Base-by-base conservation (phyloP, 1,140 invertebrate species). In the Bombus terrestris region DNA sequence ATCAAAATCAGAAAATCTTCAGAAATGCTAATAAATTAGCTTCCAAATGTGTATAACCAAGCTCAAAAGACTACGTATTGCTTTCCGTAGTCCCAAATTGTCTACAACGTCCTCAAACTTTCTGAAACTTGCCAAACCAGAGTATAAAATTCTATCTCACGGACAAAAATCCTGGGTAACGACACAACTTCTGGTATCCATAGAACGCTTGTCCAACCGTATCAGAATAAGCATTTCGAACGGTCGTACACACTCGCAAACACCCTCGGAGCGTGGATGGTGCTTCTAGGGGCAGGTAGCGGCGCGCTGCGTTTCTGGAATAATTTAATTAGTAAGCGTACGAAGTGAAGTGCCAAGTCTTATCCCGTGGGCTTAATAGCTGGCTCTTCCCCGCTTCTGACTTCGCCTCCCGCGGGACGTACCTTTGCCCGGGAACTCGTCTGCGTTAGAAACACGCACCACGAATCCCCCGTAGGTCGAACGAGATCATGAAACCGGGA, bases 281-380 rank as follows among this genome's bases (percentile, higher is more conserved):
- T 13, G 47, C 47, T 53, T 53, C 18, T 22, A 43, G 69, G 75
- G 25, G 57, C 25, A 64, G 75, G 75, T 53, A 76, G 22, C 71
- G 43, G 47, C 64, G 47, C 35, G 77, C 76, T 64, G 73, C 88
- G 86, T 90, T 93, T 91, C 88, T 80, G 75, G 92, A 90, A 92
- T 92, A 93, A 93, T 93, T 93, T 93, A 93, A 93, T 93, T 93
- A 93, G 91, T 83, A 81, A 83, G 82, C 77, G 89, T 85, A 87
- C 81, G 73, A 81, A 92, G 91, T 71, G 86, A 92, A 92, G 92
- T 91, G 90, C 85, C 73, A 88, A 87, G 90, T 91, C 91, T 92
- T 90, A 90, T 93, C 92, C 92, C 92, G 85, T 86, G 92, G 92
- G 92, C 41, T 92, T 92, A 92, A 93, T 93, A 92, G 90, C 88